Evolutionary conservation across 2,888 invertebrate genomes (phyloP).

Genomic region (Cephus pulcher): DNA sequence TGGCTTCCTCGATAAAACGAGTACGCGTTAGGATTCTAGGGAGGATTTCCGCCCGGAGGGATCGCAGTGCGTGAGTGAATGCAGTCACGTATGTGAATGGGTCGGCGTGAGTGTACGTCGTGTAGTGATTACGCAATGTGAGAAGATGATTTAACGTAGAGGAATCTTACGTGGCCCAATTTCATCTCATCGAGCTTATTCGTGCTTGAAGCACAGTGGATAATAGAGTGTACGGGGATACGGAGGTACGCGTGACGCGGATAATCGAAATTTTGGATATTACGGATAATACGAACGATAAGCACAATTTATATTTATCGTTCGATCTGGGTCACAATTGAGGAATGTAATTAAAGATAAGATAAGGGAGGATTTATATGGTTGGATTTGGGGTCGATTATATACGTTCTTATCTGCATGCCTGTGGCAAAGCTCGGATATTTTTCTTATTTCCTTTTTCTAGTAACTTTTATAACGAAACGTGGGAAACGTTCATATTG

Average conservation of each 20-base stretch:
- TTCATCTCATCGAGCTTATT: not conserved
- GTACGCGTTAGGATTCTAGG: not conserved
- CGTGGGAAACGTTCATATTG: not conserved
- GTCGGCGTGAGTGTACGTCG: not conserved
- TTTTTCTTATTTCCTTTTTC: not conserved
- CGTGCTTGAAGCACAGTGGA: not conserved
- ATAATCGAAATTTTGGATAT: not conserved
- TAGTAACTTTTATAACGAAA: not conserved
- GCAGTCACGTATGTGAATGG: not conserved
- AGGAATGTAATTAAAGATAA: not conserved
- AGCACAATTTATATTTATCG: not conserved
- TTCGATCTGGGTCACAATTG: not conserved
- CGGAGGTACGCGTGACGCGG: not conserved
- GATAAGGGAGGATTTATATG: not conserved
- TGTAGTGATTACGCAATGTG: not conserved
- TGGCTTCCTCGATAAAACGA: not conserved
- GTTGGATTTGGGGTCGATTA: not conserved
- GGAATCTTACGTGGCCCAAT: not conserved
- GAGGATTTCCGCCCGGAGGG: not conserved
- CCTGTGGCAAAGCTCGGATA: not conserved
- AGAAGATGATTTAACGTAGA: not conserved
- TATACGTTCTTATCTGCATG: not conserved
- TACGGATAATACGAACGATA: not conserved
- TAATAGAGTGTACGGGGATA: not conserved
- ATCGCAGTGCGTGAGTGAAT: not conserved